These are phyloP conservation scores for Leptopilina boulardi DNA, from an alignment of 1,140 invertebrate genomes.

Conservation along the genomic window DNA sequence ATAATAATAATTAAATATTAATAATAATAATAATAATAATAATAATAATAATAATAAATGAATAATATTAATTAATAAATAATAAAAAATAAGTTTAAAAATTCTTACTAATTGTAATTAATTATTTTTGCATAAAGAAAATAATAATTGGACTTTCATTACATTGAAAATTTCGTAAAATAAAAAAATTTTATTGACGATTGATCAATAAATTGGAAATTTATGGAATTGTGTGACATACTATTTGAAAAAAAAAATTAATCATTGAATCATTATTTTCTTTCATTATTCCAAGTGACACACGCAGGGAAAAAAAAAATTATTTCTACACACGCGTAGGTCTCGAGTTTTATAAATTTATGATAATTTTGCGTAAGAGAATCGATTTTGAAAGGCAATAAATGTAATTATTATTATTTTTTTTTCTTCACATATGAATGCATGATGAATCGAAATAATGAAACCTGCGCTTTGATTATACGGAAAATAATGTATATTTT, in stretches of 20 bases:
- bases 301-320: not conserved
- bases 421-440: not conserved
- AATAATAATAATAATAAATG: too few species aligned
- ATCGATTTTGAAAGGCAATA: not conserved
- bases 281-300: not conserved
- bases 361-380: not conserved
- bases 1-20: too few species aligned
- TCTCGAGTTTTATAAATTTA: not conserved
- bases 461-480: not conserved
- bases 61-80: too few species aligned
- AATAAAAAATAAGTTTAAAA: too few species aligned
- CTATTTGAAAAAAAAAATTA: not conserved
- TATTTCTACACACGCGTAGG: not conserved
- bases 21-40: too few species aligned
- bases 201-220: not conserved
- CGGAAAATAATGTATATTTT: not conserved
- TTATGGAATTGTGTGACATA: not conserved
- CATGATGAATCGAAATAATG: slow-evolving; percentile 11
- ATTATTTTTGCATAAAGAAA: too few species aligned
- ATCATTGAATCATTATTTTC: not conserved
- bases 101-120: too few species aligned
- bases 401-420: slow-evolving; percentile 16
- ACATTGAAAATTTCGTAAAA: too few species aligned
- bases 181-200: too few species aligned
- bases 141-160: too few species aligned